Evolutionary conservation across 2,888 invertebrate species (phyloP).

Genomic region (Sesia apiformis): DNA sequence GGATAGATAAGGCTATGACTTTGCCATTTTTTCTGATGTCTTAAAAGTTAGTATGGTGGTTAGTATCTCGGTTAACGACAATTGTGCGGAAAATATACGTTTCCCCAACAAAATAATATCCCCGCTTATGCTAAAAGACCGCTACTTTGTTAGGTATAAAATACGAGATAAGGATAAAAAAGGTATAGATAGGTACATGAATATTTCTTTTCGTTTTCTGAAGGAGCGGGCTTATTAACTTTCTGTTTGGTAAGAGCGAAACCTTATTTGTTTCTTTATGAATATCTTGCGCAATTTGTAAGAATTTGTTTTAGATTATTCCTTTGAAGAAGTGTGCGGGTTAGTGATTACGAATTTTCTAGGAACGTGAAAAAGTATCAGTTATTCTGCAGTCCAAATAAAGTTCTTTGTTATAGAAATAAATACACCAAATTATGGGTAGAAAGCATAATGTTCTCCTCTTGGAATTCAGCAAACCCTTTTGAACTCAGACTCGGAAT

Average conservation of each 20-base stretch:
- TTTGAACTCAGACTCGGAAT: constrained; percentile 14
- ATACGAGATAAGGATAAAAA: not conserved
- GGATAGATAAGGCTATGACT: not conserved
- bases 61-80: no score
- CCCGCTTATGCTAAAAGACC: no score
- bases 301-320: not conserved
- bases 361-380: no score
- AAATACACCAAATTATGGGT: no score
- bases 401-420: no score
- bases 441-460: not conserved
- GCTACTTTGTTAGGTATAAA: not conserved
- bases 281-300: not conserved
- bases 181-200: not conserved
- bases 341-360: not conserved
- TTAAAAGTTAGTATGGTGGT: no score
- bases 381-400: no score
- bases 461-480: constrained; percentile 6
- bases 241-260: constrained; percentile 4
- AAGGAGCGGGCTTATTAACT: constrained; percentile 2
- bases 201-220: constrained; percentile 1
- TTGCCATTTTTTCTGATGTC: not conserved
- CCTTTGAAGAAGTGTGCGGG: not conserved
- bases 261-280: constrained; percentile 1
- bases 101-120: no score
- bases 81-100: no score